phyloP scores from a whole-genome alignment of 2,113 vertebrate genomes.

The Etheostoma spectabile region DNA sequence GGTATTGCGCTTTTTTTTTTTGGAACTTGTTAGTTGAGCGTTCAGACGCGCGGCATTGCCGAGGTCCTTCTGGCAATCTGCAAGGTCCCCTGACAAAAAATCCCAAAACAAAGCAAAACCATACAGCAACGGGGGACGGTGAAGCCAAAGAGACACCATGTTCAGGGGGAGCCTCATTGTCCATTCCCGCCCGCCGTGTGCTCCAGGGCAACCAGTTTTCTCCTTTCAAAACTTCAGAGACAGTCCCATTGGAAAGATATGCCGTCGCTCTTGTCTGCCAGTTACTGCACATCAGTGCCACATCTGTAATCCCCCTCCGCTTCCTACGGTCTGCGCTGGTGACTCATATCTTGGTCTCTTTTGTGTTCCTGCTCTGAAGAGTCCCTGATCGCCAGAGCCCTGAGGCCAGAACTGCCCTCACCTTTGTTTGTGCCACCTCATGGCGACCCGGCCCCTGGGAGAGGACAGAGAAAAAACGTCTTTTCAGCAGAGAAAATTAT shows the following conservation, averaged over 20 bases:
- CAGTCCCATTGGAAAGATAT: not conserved
- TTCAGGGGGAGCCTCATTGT: not conserved
- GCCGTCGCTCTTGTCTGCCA: not conserved
- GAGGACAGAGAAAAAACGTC: not conserved
- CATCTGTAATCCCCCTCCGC: not conserved
- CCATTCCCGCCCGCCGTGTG: not conserved
- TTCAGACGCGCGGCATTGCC: constrained; percentile 28
- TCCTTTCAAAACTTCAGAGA: not conserved
- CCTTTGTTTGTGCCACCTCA: constrained; percentile 85
- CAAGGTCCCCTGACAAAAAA: constrained; percentile 32
- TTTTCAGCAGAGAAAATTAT: not conserved
- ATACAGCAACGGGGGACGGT: not conserved
- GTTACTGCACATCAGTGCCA: not conserved
- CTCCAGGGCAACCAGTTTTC: not conserved
- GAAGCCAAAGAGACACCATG: not conserved
- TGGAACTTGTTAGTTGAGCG: constrained; percentile 16
- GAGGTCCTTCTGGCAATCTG: constrained; percentile 18
- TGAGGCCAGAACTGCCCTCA: constrained; percentile 81
- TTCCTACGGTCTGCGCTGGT: rapidly evolving
- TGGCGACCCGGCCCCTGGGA: constrained; percentile 84
- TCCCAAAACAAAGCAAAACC: not conserved
- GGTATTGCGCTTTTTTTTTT: constrained; percentile 10
- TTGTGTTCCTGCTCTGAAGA: constrained; percentile 78
- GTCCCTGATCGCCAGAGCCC: constrained; percentile 80
- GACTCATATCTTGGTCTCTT: constrained; percentile 69